Evolutionary conservation across 1,140 invertebrate species (phyloP).

Genomic region (Philotrypesis tridentata): DNA sequence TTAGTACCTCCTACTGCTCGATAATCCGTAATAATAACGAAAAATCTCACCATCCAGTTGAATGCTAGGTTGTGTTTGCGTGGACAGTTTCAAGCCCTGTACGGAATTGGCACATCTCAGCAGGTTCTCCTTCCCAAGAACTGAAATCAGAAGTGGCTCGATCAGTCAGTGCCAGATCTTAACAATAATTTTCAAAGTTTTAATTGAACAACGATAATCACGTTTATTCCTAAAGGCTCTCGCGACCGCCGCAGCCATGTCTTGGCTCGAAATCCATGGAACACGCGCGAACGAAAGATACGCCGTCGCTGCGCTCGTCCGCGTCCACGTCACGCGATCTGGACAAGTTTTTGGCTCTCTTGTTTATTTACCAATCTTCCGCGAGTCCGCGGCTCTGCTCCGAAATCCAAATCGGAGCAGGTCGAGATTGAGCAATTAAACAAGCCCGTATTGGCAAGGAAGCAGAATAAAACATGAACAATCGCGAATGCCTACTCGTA

Average conservation of each 20-base stretch:
- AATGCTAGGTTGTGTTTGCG: slow-evolving; percentile 48
- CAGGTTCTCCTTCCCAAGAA: slow-evolving; percentile 5
- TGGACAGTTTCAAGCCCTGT: slow-evolving; percentile 18
- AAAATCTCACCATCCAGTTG: slow-evolving; percentile 1
- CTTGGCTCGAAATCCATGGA: not conserved
- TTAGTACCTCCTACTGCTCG: no score
- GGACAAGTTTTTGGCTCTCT: no score
- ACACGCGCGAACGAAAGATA: not conserved
- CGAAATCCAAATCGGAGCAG: no score
- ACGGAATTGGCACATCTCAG: slow-evolving; percentile 23
- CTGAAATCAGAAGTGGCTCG: not conserved
- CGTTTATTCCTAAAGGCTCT: slow-evolving; percentile 38
- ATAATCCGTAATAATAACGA: not conserved
- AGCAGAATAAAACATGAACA: no score
- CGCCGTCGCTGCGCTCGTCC: no score
- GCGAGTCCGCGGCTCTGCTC: no score
- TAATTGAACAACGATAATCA: slow-evolving; percentile 22
- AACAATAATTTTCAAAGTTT: not conserved
- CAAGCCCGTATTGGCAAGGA: no score
- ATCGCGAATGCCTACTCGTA: no score
- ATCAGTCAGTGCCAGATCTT: not conserved
- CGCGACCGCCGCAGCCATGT: slow-evolving; percentile 24
- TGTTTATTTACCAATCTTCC: no score
- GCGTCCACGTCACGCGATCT: no score
- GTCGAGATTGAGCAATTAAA: no score